Percentiles rank a stretch among this genome's conserved stretches.
Conservation (phyloP, 2,888 invertebrate genomes). For the Dermolepida albohirtum region DNA sequence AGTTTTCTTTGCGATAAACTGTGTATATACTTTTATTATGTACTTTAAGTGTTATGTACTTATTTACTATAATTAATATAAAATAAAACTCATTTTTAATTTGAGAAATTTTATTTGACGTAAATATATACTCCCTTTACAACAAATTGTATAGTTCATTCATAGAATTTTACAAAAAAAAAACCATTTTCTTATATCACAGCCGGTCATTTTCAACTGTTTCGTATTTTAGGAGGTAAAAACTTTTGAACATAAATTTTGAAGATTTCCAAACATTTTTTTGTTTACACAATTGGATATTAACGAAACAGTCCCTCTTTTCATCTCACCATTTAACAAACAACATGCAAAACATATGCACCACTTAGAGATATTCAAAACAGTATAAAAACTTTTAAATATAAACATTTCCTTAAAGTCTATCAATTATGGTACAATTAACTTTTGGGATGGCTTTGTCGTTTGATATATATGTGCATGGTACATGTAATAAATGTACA, state of each 20-base stretch:
- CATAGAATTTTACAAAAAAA: conserved; percentile 40
- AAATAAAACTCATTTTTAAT: conserved; percentile 9
- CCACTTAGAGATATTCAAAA: conserved; percentile 20
- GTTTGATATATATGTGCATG: too few species aligned
- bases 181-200: conserved; percentile 58
- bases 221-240: conserved; percentile 39
- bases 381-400: conserved; percentile 37
- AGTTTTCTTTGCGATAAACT: too few species aligned
- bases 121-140: conserved; percentile 42
- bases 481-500: not conserved
- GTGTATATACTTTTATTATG: too few species aligned
- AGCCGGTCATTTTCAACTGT: conserved; percentile 54
- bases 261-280: too few species aligned
- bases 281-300: too few species aligned
- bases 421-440: conserved; percentile 36
- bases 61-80: too few species aligned
- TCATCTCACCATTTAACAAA: conserved; percentile 8
- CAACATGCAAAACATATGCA: conserved; percentile 31
- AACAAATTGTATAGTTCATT: conserved; percentile 29
- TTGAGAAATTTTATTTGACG: conserved; percentile 41
- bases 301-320: too few species aligned
- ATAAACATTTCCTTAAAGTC: conserved; percentile 28
- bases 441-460: conserved; percentile 5
- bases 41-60: too few species aligned
- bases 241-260: not conserved